Percentiles rank a stretch among this genome's conserved stretches.
Evolutionary conservation across 2,888 invertebrate genomes (phyloP).

Genomic region (Dermolepida albohirtum): DNA sequence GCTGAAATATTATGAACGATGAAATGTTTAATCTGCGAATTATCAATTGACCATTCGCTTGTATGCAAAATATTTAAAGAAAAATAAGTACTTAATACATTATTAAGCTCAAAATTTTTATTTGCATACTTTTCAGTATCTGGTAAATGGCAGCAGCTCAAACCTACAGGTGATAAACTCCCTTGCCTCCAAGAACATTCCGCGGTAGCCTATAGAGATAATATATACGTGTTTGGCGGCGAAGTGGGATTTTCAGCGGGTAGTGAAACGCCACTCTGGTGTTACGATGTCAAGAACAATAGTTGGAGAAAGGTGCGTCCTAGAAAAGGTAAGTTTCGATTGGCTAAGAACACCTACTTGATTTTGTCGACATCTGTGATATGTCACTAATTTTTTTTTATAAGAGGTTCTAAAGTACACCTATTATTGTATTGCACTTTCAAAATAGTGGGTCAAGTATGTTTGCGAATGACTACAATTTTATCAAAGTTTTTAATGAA

Average conservation of each 20-base stretch:
- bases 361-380: slow-evolving; percentile 3
- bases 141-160: slow-evolving; percentile 81
- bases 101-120: no score
- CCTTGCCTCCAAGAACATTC: slow-evolving; percentile 89
- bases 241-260: slow-evolving; percentile 83
- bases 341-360: slow-evolving; percentile 7
- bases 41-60: no score
- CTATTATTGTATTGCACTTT: no score
- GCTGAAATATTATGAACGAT: no score
- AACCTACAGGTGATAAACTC: slow-evolving; percentile 77
- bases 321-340: slow-evolving; percentile 64
- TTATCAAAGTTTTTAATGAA: no score
- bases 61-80: no score
- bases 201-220: slow-evolving; percentile 80
- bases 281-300: slow-evolving; percentile 77
- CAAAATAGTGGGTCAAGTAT: no score
- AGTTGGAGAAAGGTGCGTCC: slow-evolving; percentile 72
- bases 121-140: slow-evolving; percentile 77
- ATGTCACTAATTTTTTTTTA: neutral
- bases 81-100: no score
- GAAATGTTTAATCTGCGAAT: no score
- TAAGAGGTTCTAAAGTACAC: neutral
- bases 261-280: slow-evolving; percentile 87
- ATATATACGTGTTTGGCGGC: slow-evolving; percentile 88
- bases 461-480: no score